These are phyloP conservation scores for Euclidia mi DNA, from an alignment of 2,888 invertebrate species.

Conservation along the genomic window DNA sequence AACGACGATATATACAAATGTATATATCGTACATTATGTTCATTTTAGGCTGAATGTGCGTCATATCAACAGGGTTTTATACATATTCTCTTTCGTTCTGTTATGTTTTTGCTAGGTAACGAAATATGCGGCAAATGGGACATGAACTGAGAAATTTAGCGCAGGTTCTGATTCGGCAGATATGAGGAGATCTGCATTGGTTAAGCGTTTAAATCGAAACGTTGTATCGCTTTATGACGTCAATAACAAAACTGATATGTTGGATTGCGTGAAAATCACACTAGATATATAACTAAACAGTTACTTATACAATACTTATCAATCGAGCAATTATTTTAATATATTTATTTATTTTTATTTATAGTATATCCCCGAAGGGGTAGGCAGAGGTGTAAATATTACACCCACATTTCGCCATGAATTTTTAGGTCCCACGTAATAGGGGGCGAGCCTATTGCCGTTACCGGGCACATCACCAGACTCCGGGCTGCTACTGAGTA, in stretches of 20 bases:
- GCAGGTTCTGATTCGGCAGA: conserved; percentile 37
- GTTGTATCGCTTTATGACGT: conserved; percentile 16
- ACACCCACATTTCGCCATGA: too few relatives aligned
- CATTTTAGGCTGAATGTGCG: conserved; percentile 34
- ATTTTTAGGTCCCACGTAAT: too few relatives aligned
- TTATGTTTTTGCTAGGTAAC: conserved; percentile 59
- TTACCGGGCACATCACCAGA: too few relatives aligned
- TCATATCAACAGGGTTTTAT: conserved; percentile 57
- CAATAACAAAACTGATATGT: background rate
- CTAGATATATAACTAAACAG: too few relatives aligned
- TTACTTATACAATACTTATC: too few relatives aligned
- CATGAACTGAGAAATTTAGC: conserved; percentile 57
- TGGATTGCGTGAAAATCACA: conserved; percentile 9
- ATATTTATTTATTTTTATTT: too few relatives aligned
- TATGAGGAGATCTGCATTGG: conserved; percentile 39
- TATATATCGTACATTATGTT: conserved; percentile 37
- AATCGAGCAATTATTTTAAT: too few relatives aligned
- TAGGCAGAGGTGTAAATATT: too few relatives aligned
- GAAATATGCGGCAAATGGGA: conserved; percentile 60
- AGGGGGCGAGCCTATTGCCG: too few relatives aligned
- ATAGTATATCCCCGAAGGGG: too few relatives aligned
- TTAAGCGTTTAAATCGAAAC: conserved; percentile 24
- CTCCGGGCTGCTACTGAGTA: too few relatives aligned
- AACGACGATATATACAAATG: conserved; percentile 26
- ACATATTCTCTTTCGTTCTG: conserved; percentile 46